A percentile compares a stretch with the other conserved stretches of the same genome.
Conservation (phyloP, 92 coral and sea anemone genomes). For the Epizoanthus stellaris region DNA sequence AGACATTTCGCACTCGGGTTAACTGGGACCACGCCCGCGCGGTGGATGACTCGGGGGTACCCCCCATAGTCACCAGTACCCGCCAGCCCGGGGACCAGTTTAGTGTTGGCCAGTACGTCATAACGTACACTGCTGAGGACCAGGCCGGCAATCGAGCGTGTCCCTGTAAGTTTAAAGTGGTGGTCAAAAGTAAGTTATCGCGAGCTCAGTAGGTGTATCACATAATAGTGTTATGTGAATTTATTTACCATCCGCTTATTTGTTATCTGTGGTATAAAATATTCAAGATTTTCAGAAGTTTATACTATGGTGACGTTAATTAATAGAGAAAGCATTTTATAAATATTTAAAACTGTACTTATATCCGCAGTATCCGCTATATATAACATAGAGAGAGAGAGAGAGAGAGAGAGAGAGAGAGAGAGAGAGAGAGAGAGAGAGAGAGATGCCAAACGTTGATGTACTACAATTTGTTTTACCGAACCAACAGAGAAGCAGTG, state of each 20-base stretch:
- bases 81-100: not conserved
- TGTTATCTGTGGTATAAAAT: no score
- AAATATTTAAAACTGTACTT: no score
- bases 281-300: no score
- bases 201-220: no score
- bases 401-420: no score
- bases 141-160: constrained; percentile 9
- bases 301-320: not conserved
- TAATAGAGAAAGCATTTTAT: not conserved
- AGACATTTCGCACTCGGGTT: not conserved
- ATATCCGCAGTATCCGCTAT: no score
- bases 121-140: not conserved
- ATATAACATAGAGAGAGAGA: no score
- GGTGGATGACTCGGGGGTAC: constrained; percentile 1
- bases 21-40: constrained; percentile 9
- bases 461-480: not conserved
- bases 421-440: no score
- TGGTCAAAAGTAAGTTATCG: not conserved
- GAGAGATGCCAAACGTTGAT: no score
- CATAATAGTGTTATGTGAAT: not conserved
- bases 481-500: constrained; percentile 15
- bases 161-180: constrained; percentile 12
- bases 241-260: not conserved
- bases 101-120: not conserved
- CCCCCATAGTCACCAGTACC: not conserved